Percentiles rank a stretch among this genome's conserved stretches.
Evolutionary conservation across 2,797 vertebrate genomes (phyloP).

Genomic region (Nannoperca australis): DNA sequence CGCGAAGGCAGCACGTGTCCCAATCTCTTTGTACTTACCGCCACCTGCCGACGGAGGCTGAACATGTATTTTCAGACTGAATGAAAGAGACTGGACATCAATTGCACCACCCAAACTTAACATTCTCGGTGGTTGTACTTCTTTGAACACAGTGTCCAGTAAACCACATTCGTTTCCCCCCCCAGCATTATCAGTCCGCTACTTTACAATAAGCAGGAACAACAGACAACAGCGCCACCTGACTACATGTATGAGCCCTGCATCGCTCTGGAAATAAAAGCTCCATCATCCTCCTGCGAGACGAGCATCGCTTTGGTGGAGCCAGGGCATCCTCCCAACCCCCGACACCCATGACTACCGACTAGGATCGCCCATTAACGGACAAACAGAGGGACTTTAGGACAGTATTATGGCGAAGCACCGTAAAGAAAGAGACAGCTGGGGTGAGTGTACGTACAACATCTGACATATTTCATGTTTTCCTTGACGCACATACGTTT

Average conservation of each 20-base stretch:
- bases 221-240: conserved; percentile 68
- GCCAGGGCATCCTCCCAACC: conserved; percentile 72
- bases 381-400: conserved; percentile 55
- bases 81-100: neutral
- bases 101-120: rapidly evolving
- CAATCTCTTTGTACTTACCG: conserved; percentile 22
- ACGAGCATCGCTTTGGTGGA: conserved; percentile 75
- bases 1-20: neutral
- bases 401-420: conserved; percentile 84
- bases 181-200: neutral
- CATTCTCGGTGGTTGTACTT: neutral
- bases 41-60: conserved; percentile 34
- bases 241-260: neutral
- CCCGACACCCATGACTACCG: conserved; percentile 77
- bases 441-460: conserved; percentile 86
- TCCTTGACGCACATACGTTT: conserved; percentile 40
- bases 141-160: neutral
- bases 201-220: neutral
- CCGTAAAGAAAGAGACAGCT: conserved; percentile 90
- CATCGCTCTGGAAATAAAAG: conserved; percentile 66
- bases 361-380: conserved; percentile 59
- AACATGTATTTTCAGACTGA: rapidly evolving
- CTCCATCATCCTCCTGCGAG: conserved; percentile 80
- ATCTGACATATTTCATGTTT: conserved; percentile 48
- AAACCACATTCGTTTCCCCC: neutral